Conservation (phyloP, 1,140 invertebrate species). For the Meteorus sp. region DNA sequence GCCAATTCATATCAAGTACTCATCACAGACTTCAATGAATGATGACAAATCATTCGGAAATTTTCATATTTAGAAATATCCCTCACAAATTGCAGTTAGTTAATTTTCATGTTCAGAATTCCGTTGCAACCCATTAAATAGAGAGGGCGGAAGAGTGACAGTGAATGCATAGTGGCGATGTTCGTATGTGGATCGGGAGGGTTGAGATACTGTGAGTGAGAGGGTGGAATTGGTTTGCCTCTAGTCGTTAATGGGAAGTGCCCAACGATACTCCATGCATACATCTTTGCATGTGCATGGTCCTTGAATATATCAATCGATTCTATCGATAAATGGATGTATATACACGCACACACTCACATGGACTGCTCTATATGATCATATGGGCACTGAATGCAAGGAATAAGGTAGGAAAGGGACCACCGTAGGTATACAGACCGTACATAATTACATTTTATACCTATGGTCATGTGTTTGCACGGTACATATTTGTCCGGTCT, state of each 20-base stretch:
- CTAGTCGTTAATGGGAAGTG: slow-evolving; percentile 49
- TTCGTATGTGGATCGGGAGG: slow-evolving; percentile 13
- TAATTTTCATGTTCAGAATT: too few relatives aligned
- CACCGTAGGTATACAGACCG: slow-evolving; percentile 38
- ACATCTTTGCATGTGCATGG: slow-evolving; percentile 1
- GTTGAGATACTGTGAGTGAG: slow-evolving; percentile 7
- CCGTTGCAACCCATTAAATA: too few relatives aligned
- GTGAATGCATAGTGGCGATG: background rate
- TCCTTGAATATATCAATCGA: slow-evolving; percentile 33
- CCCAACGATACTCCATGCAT: slow-evolving; percentile 27
- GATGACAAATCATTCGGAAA: too few relatives aligned
- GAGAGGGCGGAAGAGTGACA: slow-evolving; percentile 30
- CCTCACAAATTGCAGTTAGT: too few relatives aligned
- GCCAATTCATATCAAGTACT: too few relatives aligned
- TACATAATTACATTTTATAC: slow-evolving; percentile 57
- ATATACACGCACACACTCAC: too few relatives aligned
- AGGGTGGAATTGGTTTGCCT: slow-evolving; percentile 17
- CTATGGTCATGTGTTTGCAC: slow-evolving; percentile 53
- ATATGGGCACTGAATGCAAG: slow-evolving; percentile 30
- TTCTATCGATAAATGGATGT: slow-evolving; percentile 43
- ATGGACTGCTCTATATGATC: too few relatives aligned
- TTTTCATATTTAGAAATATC: too few relatives aligned
- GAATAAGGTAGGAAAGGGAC: slow-evolving; percentile 16
- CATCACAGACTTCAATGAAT: too few relatives aligned
- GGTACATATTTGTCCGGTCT: slow-evolving; percentile 44